Base-by-base conservation (phyloP, 2,113 vertebrate species). In the Talpa occidentalis region DNA sequence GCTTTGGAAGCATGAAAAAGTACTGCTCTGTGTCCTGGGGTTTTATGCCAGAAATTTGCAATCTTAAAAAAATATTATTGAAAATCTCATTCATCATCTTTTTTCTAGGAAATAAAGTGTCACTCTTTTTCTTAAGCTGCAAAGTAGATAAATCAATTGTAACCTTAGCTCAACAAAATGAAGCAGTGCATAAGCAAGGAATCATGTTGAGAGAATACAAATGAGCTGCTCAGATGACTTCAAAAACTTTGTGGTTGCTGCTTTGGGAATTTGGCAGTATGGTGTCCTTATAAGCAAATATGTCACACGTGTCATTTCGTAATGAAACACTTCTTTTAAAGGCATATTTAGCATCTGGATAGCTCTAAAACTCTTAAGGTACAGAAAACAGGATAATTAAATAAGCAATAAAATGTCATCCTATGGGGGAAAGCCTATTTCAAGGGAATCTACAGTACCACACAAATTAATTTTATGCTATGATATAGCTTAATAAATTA, bases 291-390 rank as follows among this genome's bases (percentile, higher is more conserved):
- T 64, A 76, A 91, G 64, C 54, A 94, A 30, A 26, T n/a, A 74
- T 24, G 21, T 54, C 28, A 17, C 24, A 2, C 15, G 0, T 44
- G 32, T 73, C 37, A 62, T 88, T 97, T 67, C 66, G 82, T 49
- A 90, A 92, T n/a, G 54, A 91, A 97, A 94, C 62, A 74, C 28
- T 73, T 70, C 67, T 83, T 35, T 70, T 40, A 67, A 93, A 93
- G 49, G 21, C 22, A 77, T 16, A 4, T 49, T 35, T 94, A 42
- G 74, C 28, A 90, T 77, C n/a, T 88, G 84, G 54, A 90, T 59
- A 94, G 49, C 24, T 66, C 59, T n/a, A 59, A 26, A 85, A 69
- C 15, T 86, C 44, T 85, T 69, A 59, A 60, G 66, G 32, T 73
- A 88, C 30, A 94, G 24, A 88, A 72, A 94, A 67, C 2, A 59